These are phyloP conservation scores for Etia nguti DNA, from an alignment of 2,113 vertebrate genomes.

Conservation along the genomic window DNA sequence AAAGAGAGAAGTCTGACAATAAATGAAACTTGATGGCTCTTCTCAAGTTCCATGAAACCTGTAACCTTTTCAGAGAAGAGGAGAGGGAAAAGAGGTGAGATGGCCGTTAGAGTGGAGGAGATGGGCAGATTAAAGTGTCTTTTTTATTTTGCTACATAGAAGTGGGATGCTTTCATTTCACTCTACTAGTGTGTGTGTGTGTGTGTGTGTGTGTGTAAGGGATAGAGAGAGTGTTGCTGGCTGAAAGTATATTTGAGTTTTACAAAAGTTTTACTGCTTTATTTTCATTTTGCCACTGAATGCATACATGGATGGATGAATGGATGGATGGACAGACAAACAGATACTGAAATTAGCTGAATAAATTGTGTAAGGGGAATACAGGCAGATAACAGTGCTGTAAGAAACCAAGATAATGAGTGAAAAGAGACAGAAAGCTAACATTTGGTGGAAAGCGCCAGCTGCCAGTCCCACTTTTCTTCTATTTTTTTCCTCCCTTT, in stretches of 20 bases:
- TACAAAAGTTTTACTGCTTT: neutral
- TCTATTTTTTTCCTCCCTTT: neutral
- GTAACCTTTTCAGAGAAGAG: neutral
- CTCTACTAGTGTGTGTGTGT: neutral
- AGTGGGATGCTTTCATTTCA: conserved; percentile 16
- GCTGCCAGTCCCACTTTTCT: conserved; percentile 30
- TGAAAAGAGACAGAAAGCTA: conserved; percentile 6
- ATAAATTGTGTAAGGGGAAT: neutral
- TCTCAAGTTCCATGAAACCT: neutral
- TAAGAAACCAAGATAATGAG: conserved; percentile 4
- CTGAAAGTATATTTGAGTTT: neutral
- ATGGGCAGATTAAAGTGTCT: conserved; percentile 21
- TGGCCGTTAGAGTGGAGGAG: neutral
- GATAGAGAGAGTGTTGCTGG: neutral
- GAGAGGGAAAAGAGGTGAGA: neutral
- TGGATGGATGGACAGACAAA: neutral
- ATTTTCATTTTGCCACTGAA: neutral
- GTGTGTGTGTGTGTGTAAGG: neutral
- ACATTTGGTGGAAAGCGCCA: conserved; percentile 41
- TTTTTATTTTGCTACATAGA: conserved; percentile 21
- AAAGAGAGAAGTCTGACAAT: neutral
- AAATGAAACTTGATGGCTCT: neutral
- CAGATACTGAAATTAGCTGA: neutral
- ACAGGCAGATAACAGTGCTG: neutral
- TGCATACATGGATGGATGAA: neutral